These are phyloP conservation scores for Patella pellucida DNA, from an alignment of 2,888 invertebrate genomes.

Conservation along the genomic window DNA sequence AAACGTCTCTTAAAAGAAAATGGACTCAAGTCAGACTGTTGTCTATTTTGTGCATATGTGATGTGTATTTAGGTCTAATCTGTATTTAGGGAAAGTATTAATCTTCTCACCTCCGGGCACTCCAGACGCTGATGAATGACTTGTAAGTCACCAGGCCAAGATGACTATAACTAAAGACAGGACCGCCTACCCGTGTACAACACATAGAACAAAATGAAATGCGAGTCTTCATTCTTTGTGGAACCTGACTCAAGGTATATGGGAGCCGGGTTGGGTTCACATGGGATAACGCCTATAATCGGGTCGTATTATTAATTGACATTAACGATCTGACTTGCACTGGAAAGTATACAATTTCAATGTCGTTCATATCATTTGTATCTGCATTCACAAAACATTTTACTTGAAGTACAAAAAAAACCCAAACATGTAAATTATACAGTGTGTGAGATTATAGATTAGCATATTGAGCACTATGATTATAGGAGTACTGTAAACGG, in stretches of 20 bases:
- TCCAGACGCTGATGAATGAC: constrained; percentile 1
- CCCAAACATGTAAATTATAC: constrained; percentile 3
- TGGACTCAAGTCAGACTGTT: no score
- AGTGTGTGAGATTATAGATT: not conserved
- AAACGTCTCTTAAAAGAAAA: no score
- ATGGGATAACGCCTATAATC: not conserved
- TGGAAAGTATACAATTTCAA: constrained; percentile 8
- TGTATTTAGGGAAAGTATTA: not conserved
- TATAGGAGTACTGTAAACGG: not conserved
- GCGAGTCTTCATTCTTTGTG: not conserved
- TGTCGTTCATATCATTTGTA: constrained; percentile 3
- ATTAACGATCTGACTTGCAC: constrained; percentile 11
- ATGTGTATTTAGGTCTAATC: no score
- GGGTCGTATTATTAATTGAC: not conserved
- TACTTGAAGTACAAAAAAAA: not conserved
- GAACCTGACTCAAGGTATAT: constrained; percentile 1
- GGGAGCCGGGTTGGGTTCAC: constrained; percentile 1
- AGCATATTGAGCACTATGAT: constrained; percentile 2
- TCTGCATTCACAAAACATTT: not conserved
- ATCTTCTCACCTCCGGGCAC: not conserved
- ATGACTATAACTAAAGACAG: not conserved
- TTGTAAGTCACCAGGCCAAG: not conserved
- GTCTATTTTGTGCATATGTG: no score
- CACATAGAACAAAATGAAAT: constrained; percentile 2
- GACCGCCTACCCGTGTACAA: constrained; percentile 6